Base-by-base conservation (phyloP, 1,140 invertebrate species). In the Stratiolaelaps scimitus region DNA sequence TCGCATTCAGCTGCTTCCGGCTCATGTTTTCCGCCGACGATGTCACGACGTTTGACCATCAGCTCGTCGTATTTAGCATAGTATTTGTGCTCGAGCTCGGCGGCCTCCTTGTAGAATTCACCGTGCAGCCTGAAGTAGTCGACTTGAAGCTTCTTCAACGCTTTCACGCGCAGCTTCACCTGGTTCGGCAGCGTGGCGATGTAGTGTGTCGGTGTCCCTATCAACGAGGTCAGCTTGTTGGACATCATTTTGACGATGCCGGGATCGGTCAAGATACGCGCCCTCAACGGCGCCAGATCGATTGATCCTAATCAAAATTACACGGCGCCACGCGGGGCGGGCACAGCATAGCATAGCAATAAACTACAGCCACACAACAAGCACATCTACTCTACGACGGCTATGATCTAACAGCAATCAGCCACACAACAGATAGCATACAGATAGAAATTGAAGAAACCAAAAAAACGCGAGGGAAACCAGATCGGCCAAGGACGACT, bases 31-130 rank as follows among this genome's bases (percentile, higher is more conserved):
- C 92, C 93, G 65, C 67, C 75, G 19, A 92, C 78, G 69, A 97
- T 87, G 69, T 84, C 81, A 69, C 78, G 78, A 56, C 89, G 80
- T 82, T 89, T 92, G 68, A 89, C 83, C 74, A 89, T 88, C 56
- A 89, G 74, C 0, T 86, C 84, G 64, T 82, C 80, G 73, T 92
- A 96, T 70, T 85, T 76, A 70, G 84, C 81, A 70, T 89, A 84
- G 75, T 93, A 96, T 77, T 89, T 88, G 75, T 85, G 86, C 78
- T 98, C 94, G 20, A 98, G 78, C 28, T 84, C 83, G 75, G 97
- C 93, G 29, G 98, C 84, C 74, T 97, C 92, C 72, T 89, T 83
- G 74, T 93, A 97, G 77, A 97, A 98, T 73, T 92, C 84, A 1
- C 89, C 85, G 77, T 99, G 93, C 45, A 95, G 81, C 71, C 90